Percentiles rank a stretch among this genome's conserved stretches.
Conservation (phyloP, 2,888 invertebrate species). For the Hyalella azteca region DNA sequence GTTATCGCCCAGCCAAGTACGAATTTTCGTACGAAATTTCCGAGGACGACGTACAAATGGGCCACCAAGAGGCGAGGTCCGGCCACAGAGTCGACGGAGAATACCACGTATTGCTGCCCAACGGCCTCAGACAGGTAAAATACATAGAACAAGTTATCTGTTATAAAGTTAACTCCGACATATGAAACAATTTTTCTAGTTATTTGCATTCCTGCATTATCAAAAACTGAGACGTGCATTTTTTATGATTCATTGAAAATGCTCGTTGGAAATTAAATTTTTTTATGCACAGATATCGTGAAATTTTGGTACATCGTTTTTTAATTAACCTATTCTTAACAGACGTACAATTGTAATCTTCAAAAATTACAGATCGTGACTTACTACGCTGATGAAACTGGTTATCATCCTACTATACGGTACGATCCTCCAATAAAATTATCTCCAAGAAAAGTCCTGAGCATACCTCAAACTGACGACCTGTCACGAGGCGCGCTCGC, state of each 20-base stretch:
- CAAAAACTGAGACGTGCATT: no score
- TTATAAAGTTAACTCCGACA: no score
- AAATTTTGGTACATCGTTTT: no score
- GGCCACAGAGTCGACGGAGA: conserved; percentile 7
- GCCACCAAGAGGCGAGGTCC: conserved; percentile 1
- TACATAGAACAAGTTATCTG: no score
- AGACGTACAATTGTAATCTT: background rate
- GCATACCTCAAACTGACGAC: background rate
- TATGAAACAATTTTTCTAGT: no score
- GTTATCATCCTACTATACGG: conserved; percentile 21
- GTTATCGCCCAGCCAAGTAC: background rate
- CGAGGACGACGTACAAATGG: conserved; percentile 15
- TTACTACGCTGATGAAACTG: conserved; percentile 19
- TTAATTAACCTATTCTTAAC: background rate
- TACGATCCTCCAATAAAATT: background rate
- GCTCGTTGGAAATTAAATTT: background rate
- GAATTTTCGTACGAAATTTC: conserved; percentile 20
- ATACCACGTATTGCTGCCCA: conserved; percentile 12
- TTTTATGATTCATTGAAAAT: no score
- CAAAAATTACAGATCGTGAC: background rate
- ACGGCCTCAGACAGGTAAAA: background rate
- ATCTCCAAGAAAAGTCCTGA: background rate
- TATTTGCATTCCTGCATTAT: no score
- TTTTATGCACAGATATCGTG: no score
- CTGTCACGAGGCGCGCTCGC: background rate